Evolutionary conservation across 2,888 invertebrate species (phyloP), one percentile per base, ranked within the genome.

Genomic region (Calliopum simillimum): DNA sequence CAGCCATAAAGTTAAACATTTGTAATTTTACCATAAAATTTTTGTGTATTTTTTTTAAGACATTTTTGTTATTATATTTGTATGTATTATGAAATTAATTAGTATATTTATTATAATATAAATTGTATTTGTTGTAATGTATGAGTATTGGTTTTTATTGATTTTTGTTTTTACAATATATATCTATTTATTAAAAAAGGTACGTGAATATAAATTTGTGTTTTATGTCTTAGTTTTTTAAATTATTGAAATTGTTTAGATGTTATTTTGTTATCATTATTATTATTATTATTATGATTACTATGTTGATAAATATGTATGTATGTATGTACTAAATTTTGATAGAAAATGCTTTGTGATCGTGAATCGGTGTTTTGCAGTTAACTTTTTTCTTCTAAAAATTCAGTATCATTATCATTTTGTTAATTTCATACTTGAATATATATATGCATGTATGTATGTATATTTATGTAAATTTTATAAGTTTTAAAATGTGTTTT

Each of bases 1-100:
- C 82, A 82, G 82, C 82, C 82, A 82, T 81, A 78, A 82, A 82
- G 81, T 82, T 67, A 67, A 67, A 67, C 67, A 67, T 67, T 67
- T 67, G 67, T 67, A 67, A 67, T 67, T 58, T 67, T 67, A 67
- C 41, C 47, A 49, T 43, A 79, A 78, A 82, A 81, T 82, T 75
- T 81, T 77, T 78, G 78, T 79, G 68, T 69, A 69, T 70, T 70
- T 71, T 70, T 21, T 68, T 58, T 66, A n/a, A 14, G 4, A 14
- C 65, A 23, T n/a, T 68, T 51, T 49, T 41, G 19, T 49, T 62
- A n/a, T 61, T 58, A 14, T 69, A 33, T 62, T 69, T 61, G 11
- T 49, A 16, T 49, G 61, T 49, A 23, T 55, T 61, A 47, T 59
- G 46, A 16, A 49, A 59, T 51, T 47, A 2, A 19, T 13, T 44